Percentiles rank a stretch among this genome's conserved stretches.
These are phyloP conservation scores for Rhynchonycteris naso DNA, from an alignment of 2,797 vertebrate genomes.

Conservation along the genomic window DNA sequence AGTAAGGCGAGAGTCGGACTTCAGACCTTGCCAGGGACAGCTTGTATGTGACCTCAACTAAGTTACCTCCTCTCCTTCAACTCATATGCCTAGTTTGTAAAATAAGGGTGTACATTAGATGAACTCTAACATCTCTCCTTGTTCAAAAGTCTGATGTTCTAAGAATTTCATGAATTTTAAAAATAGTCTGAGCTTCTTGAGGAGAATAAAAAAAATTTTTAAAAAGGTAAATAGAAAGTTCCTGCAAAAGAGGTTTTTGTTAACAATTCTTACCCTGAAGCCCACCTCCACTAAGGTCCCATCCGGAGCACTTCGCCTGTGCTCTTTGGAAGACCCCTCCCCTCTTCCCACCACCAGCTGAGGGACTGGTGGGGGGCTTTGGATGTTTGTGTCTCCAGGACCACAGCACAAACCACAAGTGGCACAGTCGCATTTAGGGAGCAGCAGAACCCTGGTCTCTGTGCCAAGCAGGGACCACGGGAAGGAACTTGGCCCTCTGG, in stretches of 20 bases:
- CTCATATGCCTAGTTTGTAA: not conserved
- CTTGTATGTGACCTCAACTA: not conserved
- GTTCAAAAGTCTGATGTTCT: not conserved
- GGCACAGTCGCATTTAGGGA: accelerated
- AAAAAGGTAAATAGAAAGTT: no score
- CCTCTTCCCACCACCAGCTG: not conserved
- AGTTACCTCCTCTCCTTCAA: not conserved
- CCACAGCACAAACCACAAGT: not conserved
- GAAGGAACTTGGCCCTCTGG: not conserved
- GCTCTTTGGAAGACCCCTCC: not conserved
- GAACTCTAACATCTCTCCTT: not conserved
- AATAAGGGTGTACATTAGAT: not conserved
- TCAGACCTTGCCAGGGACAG: not conserved
- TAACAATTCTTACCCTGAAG: not conserved
- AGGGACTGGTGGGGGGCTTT: not conserved
- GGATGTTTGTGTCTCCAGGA: not conserved
- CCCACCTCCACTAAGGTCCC: not conserved
- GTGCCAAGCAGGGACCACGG: not conserved
- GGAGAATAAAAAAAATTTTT: not conserved
- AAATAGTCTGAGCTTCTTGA: not conserved
- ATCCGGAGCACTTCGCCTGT: not conserved
- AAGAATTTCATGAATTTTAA: not conserved
- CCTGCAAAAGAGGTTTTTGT: not conserved
- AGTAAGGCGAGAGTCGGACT: not conserved
- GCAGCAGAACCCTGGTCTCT: not conserved